Base-by-base conservation (phyloP, 1,140 invertebrate genomes). In the Leptonema lineaticorne region DNA sequence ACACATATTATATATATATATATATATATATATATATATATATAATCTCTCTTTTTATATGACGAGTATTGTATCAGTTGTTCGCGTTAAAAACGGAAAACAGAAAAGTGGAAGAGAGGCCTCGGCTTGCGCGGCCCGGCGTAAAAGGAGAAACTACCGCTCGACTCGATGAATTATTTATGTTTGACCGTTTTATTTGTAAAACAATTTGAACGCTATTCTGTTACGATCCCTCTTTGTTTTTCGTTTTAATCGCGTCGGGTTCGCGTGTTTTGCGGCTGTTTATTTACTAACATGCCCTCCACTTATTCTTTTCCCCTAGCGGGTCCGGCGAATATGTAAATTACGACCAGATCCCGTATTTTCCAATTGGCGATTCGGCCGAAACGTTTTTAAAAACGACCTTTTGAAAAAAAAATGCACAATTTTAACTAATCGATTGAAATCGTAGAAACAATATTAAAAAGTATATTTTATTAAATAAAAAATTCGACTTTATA, bases 161-260 rank as follows among this genome's bases (percentile, higher is more conserved):
- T 20, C 33, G 46, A 24, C 26, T 37, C 53, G 59, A 64, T 71
- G 67, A 68, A 71, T 68, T 68, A 71, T 71, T 71, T 65, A 68
- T 71, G 53, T 33, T 41, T 58, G 59, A 24, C 65, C 45, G 65
- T 70, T 70, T 70, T 70, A 70, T 70, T 70, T 70, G 69, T 64
- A 63, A 67, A 70, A 70, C 60, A 68, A 71, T 68, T 71, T 68
- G 60, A 71, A 60, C 69, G 65, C 69, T 60, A 64, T 68, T 71
- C 65, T 71, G 65, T 68, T 71, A 48, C 41, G 62, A 68, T 71
- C 41, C 69, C 66, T 64, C 50, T 67, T 67, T 71, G 66, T 68
- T 68, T 64, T 57, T 66, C 66, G 60, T 59, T 68, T 62, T 58
- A 62, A 62, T 64, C 57, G 37, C 59, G 65, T 37, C 64, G 50